Percentiles rank a stretch among this genome's conserved stretches.
Conservation (phyloP, 2,888 invertebrate species). For the Cotesia congregata region DNA sequence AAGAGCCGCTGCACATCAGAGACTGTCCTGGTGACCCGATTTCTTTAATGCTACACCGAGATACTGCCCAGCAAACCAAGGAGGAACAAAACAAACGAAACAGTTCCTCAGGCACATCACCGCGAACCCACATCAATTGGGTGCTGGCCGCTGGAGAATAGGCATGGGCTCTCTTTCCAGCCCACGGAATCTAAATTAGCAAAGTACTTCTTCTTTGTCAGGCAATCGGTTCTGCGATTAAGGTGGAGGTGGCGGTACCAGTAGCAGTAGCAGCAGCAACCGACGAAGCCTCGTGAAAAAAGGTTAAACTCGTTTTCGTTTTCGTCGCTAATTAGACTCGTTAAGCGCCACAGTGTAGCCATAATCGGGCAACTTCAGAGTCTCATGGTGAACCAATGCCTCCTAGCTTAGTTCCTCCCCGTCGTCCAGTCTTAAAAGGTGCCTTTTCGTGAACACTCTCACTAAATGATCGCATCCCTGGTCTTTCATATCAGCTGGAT, state of each 20-base stretch:
- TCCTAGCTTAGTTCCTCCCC: slow-evolving; percentile 65
- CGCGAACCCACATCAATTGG: background rate
- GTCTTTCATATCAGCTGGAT: background rate
- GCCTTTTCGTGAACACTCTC: slow-evolving; percentile 58
- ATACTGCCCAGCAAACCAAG: background rate
- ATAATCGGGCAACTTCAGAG: slow-evolving; percentile 65
- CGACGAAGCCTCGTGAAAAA: slow-evolving; percentile 54
- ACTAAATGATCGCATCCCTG: background rate
- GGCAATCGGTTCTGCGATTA: slow-evolving; percentile 34
- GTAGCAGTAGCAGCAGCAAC: slow-evolving; percentile 17
- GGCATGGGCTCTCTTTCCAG: slow-evolving; percentile 16
- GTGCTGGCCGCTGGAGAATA: too few relatives aligned
- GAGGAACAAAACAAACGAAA: slow-evolving; percentile 25
- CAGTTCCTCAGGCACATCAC: slow-evolving; percentile 8
- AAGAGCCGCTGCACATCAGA: slow-evolving; percentile 26
- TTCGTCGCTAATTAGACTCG: slow-evolving; percentile 72
- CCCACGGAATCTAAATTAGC: slow-evolving; percentile 4
- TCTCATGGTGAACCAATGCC: slow-evolving; percentile 44
- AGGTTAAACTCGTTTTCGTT: slow-evolving; percentile 71
- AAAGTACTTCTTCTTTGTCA: slow-evolving; percentile 28
- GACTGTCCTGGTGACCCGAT: slow-evolving; percentile 60
- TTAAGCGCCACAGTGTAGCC: slow-evolving; percentile 68
- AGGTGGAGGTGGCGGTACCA: slow-evolving; percentile 11
- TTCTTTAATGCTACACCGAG: slow-evolving; percentile 39
- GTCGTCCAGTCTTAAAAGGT: slow-evolving; percentile 67